These are phyloP conservation scores for Meiosimyza platycephala DNA, from an alignment of 2,888 invertebrate genomes.

Conservation along the genomic window DNA sequence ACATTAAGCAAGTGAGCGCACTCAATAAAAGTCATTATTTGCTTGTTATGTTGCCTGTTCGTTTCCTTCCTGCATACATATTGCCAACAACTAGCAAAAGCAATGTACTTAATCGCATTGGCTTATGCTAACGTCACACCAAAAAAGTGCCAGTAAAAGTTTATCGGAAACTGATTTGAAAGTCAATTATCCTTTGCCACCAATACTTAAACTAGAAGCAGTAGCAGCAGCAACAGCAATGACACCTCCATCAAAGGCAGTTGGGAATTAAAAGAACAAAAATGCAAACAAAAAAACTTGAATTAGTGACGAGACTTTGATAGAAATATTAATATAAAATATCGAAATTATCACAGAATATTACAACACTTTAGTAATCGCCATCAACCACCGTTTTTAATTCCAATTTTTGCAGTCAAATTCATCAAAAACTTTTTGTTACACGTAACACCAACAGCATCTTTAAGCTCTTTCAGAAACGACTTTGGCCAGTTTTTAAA, in stretches of 20 bases:
- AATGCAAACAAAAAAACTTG: background rate
- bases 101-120: background rate
- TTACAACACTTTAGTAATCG: too few relatives aligned
- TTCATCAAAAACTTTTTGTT: too few relatives aligned
- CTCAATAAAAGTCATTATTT: conserved; percentile 29
- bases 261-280: background rate
- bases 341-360: too few relatives aligned
- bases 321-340: too few relatives aligned
- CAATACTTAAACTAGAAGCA: conserved; percentile 6
- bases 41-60: background rate
- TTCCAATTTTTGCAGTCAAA: too few relatives aligned
- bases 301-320: too few relatives aligned
- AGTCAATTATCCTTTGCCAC: conserved; percentile 34
- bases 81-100: background rate
- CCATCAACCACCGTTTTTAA: too few relatives aligned
- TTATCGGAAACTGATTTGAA: conserved; percentile 39
- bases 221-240: background rate
- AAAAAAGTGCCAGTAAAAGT: conserved; percentile 32
- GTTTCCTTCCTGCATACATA: background rate
- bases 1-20: background rate
- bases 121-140: background rate
- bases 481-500: too few relatives aligned
- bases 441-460: too few relatives aligned
- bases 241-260: background rate
- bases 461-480: too few relatives aligned